Evolutionary conservation across 2,113 vertebrate species (phyloP), one percentile per base, ranked within the genome.

Genomic region (Bagarius yarrelli): DNA sequence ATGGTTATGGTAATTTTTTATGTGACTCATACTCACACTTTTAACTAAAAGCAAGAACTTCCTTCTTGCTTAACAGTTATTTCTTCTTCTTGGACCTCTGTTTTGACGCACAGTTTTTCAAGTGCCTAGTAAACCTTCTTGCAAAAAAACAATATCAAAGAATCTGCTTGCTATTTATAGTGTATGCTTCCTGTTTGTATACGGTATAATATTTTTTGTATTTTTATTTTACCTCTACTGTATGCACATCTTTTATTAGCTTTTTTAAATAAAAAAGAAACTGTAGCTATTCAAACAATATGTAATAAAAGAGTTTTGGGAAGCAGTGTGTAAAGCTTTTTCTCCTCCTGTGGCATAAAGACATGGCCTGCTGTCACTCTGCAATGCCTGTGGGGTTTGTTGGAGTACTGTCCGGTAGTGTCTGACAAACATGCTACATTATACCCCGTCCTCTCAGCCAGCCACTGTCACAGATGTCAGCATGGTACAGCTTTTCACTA

Each of bases 351-450:
- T 56, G 59, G 77, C 61, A 18, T 40, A 40, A 15, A 74, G 77
- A 83, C 75, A 74, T 74, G 53, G 55, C 69, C 44, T 76, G n/a
- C 76, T 81, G 82, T 79, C 75, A 75, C 27, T 81, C 34, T 30
- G 21, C 40, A 56, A 59, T 66, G 61, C 81, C 61, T 30, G 16
- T 63, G 71, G 63, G 82, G 70, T 73, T 84, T 61, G 32, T 67
- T 78, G 75, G 57, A 84, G 67, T 60, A 73, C 60, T 84, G 83
- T 72, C 83, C 53, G 47, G 77, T 67, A 69, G 36, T 55, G 53
- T 86, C 75, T 84, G 80, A 84, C 85, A 84, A 86, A 86, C 80
- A 86, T 70, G 74, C 66, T 77, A 80, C 83, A 80, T 83, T 82
- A 84, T 86, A 73, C 74, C 23, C 25, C 78, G 64, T 56, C 77